Conservation (phyloP, 2,797 vertebrate genomes). For the Platyrinchus mystaceus region DNA sequence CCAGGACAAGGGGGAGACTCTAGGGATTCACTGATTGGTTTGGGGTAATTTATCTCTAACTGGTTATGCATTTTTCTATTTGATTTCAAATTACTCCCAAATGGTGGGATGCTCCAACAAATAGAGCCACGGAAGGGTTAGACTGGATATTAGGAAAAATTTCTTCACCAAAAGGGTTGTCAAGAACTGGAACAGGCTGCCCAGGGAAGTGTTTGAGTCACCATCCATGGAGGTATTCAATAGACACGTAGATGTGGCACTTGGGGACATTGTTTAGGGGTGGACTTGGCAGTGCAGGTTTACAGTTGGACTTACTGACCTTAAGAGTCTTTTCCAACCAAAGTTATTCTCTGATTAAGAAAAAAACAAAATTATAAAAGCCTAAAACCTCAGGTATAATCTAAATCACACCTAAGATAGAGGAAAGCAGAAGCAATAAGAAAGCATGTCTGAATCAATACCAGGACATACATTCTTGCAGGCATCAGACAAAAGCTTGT, state of each 20-base stretch:
- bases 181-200: not conserved
- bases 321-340: not conserved
- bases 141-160: not conserved
- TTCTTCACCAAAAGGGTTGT: not conserved
- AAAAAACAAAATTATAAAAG: not conserved
- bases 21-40: not conserved
- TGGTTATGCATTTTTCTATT: not conserved
- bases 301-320: not conserved
- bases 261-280: not conserved
- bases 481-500: not conserved
- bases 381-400: not conserved
- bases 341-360: not conserved
- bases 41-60: not conserved
- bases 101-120: not conserved
- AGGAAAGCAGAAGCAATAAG: not conserved
- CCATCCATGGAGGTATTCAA: not conserved
- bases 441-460: not conserved
- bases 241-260: fast-evolving
- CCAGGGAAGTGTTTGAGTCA: not conserved
- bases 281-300: not conserved
- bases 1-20: not conserved
- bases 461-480: not conserved
- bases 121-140: not conserved
- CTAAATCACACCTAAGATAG: not conserved
- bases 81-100: not conserved